Percentiles rank a stretch among this genome's conserved stretches.
phyloP scores from a whole-genome alignment of 2,888 invertebrate species.

The Mamestra brassicae region DNA sequence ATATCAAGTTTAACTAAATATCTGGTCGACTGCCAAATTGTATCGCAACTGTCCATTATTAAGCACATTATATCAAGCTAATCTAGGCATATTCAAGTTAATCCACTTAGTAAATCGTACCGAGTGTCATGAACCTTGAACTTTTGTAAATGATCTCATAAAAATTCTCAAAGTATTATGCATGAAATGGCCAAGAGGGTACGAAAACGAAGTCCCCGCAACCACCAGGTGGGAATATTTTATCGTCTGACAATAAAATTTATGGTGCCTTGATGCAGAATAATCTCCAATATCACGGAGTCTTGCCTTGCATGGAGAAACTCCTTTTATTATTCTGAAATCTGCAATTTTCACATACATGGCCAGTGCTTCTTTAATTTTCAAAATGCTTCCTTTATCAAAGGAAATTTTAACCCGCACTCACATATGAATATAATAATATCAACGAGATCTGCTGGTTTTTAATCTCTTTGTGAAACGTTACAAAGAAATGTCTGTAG shows the following conservation, averaged over 20 bases:
- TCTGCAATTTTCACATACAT: background rate
- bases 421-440: background rate
- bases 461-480: constrained; percentile 62
- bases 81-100: constrained; percentile 51
- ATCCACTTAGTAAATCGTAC: constrained; percentile 63
- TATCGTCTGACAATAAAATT: constrained; percentile 77
- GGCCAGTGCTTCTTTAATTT: background rate
- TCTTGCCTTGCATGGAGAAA: constrained; percentile 72
- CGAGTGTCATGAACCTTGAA: constrained; percentile 63
- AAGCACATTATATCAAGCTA: constrained; percentile 53
- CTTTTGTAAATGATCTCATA: constrained; percentile 62
- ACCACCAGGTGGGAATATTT: constrained; percentile 68
- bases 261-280: constrained; percentile 77
- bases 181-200: constrained; percentile 39
- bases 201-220: constrained; percentile 66
- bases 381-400: background rate
- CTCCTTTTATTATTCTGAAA: constrained; percentile 39
- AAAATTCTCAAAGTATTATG: constrained; percentile 63
- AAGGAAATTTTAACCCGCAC: background rate
- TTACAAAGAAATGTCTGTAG: constrained; percentile 57
- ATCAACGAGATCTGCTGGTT: constrained; percentile 2
- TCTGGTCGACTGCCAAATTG: constrained; percentile 71
- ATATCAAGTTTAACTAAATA: constrained; percentile 55
- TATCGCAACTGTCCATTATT: constrained; percentile 62
- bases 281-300: constrained; percentile 83